Conservation (phyloP, 2,888 invertebrate genomes). For the Dryococelus australis region DNA sequence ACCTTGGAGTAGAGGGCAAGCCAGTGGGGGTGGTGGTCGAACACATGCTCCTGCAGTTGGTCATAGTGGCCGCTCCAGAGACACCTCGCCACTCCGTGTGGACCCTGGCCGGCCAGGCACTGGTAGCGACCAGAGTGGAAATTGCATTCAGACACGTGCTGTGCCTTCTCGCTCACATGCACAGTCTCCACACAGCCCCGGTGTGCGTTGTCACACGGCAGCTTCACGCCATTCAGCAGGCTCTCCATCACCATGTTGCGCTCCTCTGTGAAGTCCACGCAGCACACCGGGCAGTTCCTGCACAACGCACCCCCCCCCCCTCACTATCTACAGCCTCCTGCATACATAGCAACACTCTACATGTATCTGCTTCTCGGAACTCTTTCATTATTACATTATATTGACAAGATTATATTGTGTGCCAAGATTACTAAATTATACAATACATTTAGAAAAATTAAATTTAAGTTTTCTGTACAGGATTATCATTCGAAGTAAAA, state of each 20-base stretch:
- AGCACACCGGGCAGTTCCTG: not conserved
- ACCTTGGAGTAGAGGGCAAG: not conserved
- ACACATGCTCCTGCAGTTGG: not conserved
- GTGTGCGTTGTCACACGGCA: not conserved
- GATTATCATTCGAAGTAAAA: too few species aligned
- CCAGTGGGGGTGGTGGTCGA: not conserved
- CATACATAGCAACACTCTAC: too few species aligned
- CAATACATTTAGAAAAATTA: too few species aligned
- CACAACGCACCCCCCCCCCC: not conserved
- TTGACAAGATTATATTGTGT: too few species aligned
- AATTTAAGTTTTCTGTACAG: too few species aligned
- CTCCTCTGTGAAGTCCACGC: not conserved
- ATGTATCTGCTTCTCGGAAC: too few species aligned
- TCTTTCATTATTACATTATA: too few species aligned
- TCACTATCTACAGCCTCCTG: too few species aligned
- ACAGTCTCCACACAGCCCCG: constrained; percentile 1
- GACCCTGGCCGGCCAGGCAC: not conserved
- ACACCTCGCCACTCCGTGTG: not conserved
- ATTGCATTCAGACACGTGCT: not conserved
- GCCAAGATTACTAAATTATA: too few species aligned
- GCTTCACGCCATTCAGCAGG: not conserved
- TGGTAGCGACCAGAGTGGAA: not conserved
- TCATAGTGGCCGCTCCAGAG: not conserved
- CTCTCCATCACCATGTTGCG: constrained; percentile 16
- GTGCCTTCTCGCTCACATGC: not conserved